phyloP scores from a whole-genome alignment of 2,113 vertebrate species.

The Oenanthe oenanthe region DNA sequence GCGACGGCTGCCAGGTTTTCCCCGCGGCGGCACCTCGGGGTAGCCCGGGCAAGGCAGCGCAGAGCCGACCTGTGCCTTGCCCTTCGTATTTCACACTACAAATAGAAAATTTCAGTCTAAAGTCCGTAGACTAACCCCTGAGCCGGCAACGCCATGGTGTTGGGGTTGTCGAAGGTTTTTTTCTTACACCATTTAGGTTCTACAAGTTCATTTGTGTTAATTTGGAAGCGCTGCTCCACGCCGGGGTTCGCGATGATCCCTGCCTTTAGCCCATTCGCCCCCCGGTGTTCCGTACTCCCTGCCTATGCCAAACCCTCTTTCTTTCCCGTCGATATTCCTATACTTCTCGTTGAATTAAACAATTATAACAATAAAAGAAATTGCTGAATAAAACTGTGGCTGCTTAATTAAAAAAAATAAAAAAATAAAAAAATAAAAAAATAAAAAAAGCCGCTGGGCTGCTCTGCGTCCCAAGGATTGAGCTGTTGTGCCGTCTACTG shows the following conservation, averaged over 20 bases:
- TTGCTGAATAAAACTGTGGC: neutral
- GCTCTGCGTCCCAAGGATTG: conserved; percentile 76
- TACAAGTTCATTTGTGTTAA: neutral
- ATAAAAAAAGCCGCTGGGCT: neutral
- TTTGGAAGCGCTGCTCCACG: neutral
- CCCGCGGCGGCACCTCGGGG: neutral
- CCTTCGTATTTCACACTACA: neutral
- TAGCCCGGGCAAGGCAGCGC: neutral
- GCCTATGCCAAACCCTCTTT: neutral
- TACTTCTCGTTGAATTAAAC: neutral
- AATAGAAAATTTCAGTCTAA: neutral
- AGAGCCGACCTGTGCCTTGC: neutral
- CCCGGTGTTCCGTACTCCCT: neutral
- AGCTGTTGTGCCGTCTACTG: conserved; percentile 95
- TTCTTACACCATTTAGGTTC: neutral
- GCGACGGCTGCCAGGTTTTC: neutral
- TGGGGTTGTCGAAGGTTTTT: rapidly evolving
- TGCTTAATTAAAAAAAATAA: conserved; percentile 26
- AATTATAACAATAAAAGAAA: neutral
- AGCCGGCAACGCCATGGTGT: rapidly evolving
- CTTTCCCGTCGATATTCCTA: neutral
- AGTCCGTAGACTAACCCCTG: neutral
- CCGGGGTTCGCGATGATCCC: neutral
- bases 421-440: neutral
- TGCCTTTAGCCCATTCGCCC: neutral